A percentile compares a stretch with the other conserved stretches of the same genome.
phyloP scores from a whole-genome alignment of 2,888 invertebrate genomes.

The Eurytoma adleriae region DNA sequence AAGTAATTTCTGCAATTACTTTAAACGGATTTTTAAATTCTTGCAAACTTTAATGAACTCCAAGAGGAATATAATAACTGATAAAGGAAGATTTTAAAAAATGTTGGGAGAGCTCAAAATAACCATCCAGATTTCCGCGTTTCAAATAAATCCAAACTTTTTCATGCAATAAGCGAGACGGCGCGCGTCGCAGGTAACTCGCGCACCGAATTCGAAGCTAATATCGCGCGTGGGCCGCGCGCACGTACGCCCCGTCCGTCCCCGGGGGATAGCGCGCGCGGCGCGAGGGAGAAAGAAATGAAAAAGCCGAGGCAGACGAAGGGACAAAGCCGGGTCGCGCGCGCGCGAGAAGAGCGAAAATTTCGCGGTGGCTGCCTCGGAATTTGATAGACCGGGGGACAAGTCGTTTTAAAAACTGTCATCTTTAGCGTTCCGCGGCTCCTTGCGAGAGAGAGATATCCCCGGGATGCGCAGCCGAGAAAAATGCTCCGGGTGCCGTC shows the following conservation, averaged over 20 bases:
- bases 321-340: conserved; percentile 1
- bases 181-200: not conserved
- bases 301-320: conserved; percentile 16
- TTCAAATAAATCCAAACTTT: too few species aligned
- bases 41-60: too few species aligned
- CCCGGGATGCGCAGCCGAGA: not conserved
- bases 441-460: not conserved
- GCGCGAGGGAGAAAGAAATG: conserved; percentile 13
- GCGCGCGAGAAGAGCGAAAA: conserved; percentile 28
- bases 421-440: conserved; percentile 46
- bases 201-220: conserved; percentile 49
- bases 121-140: too few species aligned
- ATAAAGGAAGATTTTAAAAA: too few species aligned
- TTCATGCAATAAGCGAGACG: too few species aligned
- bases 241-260: conserved; percentile 7
- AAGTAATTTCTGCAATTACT: too few species aligned
- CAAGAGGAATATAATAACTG: too few species aligned
- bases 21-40: too few species aligned
- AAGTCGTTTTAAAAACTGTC: conserved; percentile 58
- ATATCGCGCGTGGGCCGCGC: conserved; percentile 35
- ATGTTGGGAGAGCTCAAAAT: too few species aligned
- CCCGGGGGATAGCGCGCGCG: conserved; percentile 20
- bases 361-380: conserved; percentile 51
- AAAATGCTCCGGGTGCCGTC: conserved; percentile 36
- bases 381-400: conserved; percentile 56